A percentile compares a stretch with the other conserved stretches of the same genome.
These are phyloP conservation scores for Cataglyphis livida DNA, from an alignment of 2,888 invertebrate species.

Conservation along the genomic window DNA sequence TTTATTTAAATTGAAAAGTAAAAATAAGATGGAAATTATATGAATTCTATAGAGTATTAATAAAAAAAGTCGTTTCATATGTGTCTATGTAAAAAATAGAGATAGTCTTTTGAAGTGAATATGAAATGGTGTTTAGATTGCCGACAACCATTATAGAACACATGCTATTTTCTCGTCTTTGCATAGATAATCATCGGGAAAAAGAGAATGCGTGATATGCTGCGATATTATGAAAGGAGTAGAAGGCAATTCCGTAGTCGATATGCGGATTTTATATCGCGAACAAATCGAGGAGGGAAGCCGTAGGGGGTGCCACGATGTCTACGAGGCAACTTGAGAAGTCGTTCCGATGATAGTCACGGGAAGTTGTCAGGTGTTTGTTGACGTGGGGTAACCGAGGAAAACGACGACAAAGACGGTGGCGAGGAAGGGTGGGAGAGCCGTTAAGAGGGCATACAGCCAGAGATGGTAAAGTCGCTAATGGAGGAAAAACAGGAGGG, in stretches of 20 bases:
- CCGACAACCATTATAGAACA: slow-evolving; percentile 9
- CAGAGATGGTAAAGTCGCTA: slow-evolving; percentile 71
- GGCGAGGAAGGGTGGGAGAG: slow-evolving; percentile 8
- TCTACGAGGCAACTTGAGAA: slow-evolving; percentile 35
- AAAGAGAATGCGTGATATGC: slow-evolving; percentile 42
- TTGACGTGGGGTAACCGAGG: slow-evolving; percentile 71
- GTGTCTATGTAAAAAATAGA: not conserved
- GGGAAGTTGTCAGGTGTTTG: slow-evolving; percentile 76
- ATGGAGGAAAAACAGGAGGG: slow-evolving; percentile 80
- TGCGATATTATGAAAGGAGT: slow-evolving; percentile 27
- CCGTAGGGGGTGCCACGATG: slow-evolving; percentile 33
- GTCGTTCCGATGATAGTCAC: slow-evolving; percentile 60
- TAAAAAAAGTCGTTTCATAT: not conserved
- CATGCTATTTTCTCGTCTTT: slow-evolving; percentile 43
- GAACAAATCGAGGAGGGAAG: slow-evolving; percentile 22
- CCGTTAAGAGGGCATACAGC: slow-evolving; percentile 10
- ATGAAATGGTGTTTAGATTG: not conserved
- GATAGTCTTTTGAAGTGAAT: not conserved
- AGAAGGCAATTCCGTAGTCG: slow-evolving; percentile 33
- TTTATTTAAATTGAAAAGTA: not conserved
- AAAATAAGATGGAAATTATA: not conserved
- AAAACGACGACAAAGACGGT: slow-evolving; percentile 57
- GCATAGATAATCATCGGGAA: slow-evolving; percentile 20
- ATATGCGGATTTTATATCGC: slow-evolving; percentile 46
- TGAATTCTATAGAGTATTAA: not conserved